These are phyloP conservation scores for Drosophila tropicalis DNA, from an alignment of 1,140 invertebrate genomes.

Conservation along the genomic window DNA sequence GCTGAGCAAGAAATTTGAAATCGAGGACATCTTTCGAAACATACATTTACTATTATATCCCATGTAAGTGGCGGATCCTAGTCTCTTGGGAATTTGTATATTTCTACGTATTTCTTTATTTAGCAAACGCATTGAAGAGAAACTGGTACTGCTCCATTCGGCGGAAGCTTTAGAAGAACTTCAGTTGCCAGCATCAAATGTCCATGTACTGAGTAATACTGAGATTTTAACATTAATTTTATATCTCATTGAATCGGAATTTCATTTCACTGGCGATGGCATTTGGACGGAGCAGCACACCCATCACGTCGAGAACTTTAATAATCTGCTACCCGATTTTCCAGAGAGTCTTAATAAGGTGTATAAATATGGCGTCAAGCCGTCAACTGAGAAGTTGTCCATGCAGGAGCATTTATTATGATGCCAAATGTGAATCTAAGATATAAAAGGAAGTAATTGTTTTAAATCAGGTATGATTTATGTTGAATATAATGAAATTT, in stretches of 20 bases:
- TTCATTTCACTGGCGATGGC: slow-evolving; percentile 84
- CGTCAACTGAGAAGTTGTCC: slow-evolving; percentile 51
- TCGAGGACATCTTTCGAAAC: slow-evolving; percentile 84
- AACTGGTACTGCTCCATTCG: slow-evolving; percentile 55
- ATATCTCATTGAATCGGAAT: slow-evolving; percentile 83
- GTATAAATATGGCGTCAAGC: slow-evolving; percentile 78
- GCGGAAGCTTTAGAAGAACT: slow-evolving; percentile 63
- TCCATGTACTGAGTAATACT: slow-evolving; percentile 54
- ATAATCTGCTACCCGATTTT: slow-evolving; percentile 78
- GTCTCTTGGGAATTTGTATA: background rate
- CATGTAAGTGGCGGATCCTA: slow-evolving; percentile 70
- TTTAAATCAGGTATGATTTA: background rate
- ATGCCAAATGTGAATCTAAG: slow-evolving; percentile 2
- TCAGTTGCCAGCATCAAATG: slow-evolving; percentile 47
- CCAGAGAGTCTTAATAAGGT: slow-evolving; percentile 78
- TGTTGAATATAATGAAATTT: slow-evolving; percentile 1
- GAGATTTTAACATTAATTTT: slow-evolving; percentile 77
- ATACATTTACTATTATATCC: slow-evolving; percentile 85
- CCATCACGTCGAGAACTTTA: slow-evolving; percentile 80
- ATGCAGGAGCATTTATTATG: slow-evolving; percentile 48
- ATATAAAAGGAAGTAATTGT: background rate
- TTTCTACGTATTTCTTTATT: slow-evolving; percentile 16
- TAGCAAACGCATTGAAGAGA: slow-evolving; percentile 79
- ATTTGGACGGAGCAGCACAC: slow-evolving; percentile 82
- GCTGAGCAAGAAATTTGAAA: slow-evolving; percentile 82